Conservation (phyloP, 2,888 invertebrate species). For the Zygothrica quintamaculata region DNA sequence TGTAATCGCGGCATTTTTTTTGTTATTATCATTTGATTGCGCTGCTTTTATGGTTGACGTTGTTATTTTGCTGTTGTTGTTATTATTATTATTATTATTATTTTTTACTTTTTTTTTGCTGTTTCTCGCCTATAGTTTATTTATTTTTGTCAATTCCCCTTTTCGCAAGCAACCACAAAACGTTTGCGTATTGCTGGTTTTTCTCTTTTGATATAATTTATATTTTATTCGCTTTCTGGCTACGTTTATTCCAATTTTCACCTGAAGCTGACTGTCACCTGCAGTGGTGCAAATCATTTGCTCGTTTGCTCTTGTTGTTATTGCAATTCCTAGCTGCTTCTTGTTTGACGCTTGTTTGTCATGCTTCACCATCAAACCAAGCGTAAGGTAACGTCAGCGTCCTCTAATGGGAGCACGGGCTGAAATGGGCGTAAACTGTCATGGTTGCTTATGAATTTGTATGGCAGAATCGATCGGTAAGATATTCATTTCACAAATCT, state of each 20-base stretch:
- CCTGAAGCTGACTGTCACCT: slow-evolving; percentile 32
- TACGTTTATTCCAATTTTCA: slow-evolving; percentile 49
- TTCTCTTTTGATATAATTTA: slow-evolving; percentile 13
- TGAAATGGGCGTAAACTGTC: slow-evolving; percentile 41
- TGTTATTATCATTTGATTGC: slow-evolving; percentile 80
- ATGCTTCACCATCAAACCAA: slow-evolving; percentile 69
- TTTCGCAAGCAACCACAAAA: slow-evolving; percentile 45
- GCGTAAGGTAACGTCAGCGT: slow-evolving; percentile 52
- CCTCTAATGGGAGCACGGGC: slow-evolving; percentile 69
- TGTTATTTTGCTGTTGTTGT: slow-evolving; percentile 21
- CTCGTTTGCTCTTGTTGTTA: background rate
- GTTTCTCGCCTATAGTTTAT: slow-evolving; percentile 67
- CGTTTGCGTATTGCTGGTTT: slow-evolving; percentile 32
- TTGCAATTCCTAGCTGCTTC: background rate
- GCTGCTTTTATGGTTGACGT: slow-evolving; percentile 71
- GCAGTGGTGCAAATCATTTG: slow-evolving; percentile 29
- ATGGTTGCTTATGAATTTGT: slow-evolving; percentile 59
- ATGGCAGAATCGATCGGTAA: no score
- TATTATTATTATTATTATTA: slow-evolving; percentile 15
- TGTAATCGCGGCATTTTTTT: slow-evolving; percentile 72
- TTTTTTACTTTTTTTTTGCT: slow-evolving; percentile 48
- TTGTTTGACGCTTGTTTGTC: slow-evolving; percentile 67
- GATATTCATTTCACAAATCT: no score
- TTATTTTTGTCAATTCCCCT: slow-evolving; percentile 62
- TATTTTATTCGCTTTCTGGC: slow-evolving; percentile 42